These are phyloP conservation scores for Sesia apiformis DNA, from an alignment of 2,888 invertebrate genomes.

Conservation along the genomic window DNA sequence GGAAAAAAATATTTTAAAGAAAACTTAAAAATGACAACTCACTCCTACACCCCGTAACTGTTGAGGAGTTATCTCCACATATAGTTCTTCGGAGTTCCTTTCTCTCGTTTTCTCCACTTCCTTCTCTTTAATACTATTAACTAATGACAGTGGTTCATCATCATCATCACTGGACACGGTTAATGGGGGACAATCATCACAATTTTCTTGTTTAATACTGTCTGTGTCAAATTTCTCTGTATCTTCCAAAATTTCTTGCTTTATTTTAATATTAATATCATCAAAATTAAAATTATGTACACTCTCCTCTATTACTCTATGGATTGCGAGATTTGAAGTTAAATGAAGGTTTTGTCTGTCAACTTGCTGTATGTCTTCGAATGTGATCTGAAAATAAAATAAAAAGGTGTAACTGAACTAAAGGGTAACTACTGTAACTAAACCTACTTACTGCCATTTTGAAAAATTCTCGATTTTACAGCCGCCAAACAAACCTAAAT, in stretches of 20 bases:
- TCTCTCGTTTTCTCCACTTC: constrained; percentile 16
- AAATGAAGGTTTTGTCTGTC: constrained; percentile 24
- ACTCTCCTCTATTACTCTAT: constrained; percentile 8
- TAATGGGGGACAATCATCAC: constrained; percentile 12
- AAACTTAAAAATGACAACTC: background rate
- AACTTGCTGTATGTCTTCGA: constrained; percentile 23
- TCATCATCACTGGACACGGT: constrained; percentile 37
- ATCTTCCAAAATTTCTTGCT: constrained; percentile 3
- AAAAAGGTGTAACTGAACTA: too few relatives aligned
- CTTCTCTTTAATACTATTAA: constrained; percentile 32
- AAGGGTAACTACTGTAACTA: too few relatives aligned
- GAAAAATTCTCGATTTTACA: background rate
- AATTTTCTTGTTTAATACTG: constrained; percentile 34
- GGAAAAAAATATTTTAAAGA: too few relatives aligned
- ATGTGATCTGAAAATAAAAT: constrained; percentile 22
- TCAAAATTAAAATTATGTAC: constrained; percentile 1
- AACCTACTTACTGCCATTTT: background rate
- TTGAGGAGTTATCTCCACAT: constrained; percentile 1
- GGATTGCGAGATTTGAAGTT: constrained; percentile 18
- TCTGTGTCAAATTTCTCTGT: constrained; percentile 9
- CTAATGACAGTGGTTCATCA: constrained; percentile 37
- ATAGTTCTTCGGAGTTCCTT: constrained; percentile 9
- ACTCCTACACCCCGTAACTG: constrained; percentile 8
- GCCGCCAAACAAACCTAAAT: background rate
- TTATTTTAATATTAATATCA: constrained; percentile 1